Base-by-base conservation (phyloP, 2,888 invertebrate genomes). In the Parelbella ahira region DNA sequence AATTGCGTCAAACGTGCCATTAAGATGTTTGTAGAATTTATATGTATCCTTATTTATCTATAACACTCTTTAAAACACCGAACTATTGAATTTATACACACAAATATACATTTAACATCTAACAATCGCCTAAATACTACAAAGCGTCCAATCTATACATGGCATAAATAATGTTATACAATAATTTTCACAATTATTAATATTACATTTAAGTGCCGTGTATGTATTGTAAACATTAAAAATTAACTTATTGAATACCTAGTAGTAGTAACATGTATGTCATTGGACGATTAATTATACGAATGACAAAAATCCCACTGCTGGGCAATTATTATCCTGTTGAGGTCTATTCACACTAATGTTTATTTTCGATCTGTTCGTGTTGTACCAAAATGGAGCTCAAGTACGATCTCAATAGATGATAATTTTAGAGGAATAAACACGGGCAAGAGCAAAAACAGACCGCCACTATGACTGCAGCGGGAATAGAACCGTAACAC, bases 41-140 rank as follows among this genome's bases (percentile, higher is more conserved):
- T 27, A 33, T 51, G 47, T 45, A 51, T 32, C 32, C 45, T 45
- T 52, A 63, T 56, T 63, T 56, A 58, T 57, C 56, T 58, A 70
- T 78, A 77, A 73, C 67, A 71, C 69, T 72, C 68, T 71, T 68
- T 72, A 51, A 57, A 73, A 78, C 72, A 70, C 57, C 60, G 48
- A 71, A 33, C 63, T 71, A 66, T 51, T 8, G 9, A 36, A 45
- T 47, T 51, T 50, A 56, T 49, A 54, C 41, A 56, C 44, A 52
- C 33, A 13, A 41, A 33, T 53, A 37, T 57, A 20, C 8, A 28
- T 23, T 11, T 10, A 25, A 33, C 3, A 13, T 37, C 27, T 28
- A 24, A 33, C 12, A 33, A 44, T 32, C 29, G 32, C 10, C 13
- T 24, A 25, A 18, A 12, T 13, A 25, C 44, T 44, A 37, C 33